These are phyloP conservation scores for Chaetodon auriga DNA, from an alignment of 2,113 vertebrate genomes.

Conservation along the genomic window DNA sequence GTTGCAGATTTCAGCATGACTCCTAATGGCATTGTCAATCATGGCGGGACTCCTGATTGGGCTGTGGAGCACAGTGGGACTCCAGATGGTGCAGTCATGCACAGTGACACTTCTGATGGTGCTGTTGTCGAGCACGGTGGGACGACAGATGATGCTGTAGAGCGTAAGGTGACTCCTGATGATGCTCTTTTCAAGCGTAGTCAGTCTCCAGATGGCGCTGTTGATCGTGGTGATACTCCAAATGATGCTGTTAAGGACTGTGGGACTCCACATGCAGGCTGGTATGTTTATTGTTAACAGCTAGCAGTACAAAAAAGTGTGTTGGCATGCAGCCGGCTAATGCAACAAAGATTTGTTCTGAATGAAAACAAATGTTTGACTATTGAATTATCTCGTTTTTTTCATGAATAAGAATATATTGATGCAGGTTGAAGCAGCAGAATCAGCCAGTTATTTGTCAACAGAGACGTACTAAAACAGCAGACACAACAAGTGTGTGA, in stretches of 20 bases:
- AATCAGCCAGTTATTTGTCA: neutral
- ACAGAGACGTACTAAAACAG: neutral
- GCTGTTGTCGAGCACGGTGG: neutral
- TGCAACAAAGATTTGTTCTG: neutral
- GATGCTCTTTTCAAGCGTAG: too few relatives aligned
- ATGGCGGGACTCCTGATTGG: neutral
- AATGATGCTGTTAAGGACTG: too few relatives aligned
- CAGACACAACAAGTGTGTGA: neutral
- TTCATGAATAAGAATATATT: too few relatives aligned
- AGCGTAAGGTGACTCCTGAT: too few relatives aligned
- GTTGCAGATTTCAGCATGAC: neutral
- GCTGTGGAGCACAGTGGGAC: neutral
- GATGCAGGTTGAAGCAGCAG: neutral
- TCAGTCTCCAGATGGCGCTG: neutral
- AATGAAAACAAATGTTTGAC: neutral
- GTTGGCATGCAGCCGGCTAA: neutral
- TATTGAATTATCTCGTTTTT: neutral
- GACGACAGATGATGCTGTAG: neutral
- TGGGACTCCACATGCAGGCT: neutral
- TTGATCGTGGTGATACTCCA: too few relatives aligned
- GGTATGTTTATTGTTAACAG: neutral
- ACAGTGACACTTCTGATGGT: too few relatives aligned
- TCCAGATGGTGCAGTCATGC: too few relatives aligned
- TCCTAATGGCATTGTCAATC: neutral
- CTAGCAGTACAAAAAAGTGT: neutral